A percentile compares a stretch with the other conserved stretches of the same genome.
Conservation (phyloP, 2,797 vertebrate species). For the Ptychadena robeensis region DNA sequence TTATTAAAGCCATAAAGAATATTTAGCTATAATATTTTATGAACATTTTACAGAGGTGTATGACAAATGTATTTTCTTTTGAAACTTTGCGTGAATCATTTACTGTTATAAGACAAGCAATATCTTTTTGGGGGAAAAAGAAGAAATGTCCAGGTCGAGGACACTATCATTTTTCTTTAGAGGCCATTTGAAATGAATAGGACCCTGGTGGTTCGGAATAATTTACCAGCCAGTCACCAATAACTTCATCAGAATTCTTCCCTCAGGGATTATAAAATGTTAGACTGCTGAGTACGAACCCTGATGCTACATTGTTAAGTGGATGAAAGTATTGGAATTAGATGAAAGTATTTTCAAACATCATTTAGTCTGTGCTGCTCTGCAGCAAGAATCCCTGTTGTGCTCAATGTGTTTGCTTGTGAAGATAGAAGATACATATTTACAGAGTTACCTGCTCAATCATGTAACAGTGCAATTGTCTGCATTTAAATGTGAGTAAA, state of each 20-base stretch:
- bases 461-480: conserved; percentile 46
- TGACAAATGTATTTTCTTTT: conserved; percentile 51
- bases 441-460: conserved; percentile 64
- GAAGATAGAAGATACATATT: conserved; percentile 63
- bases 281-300: conserved; percentile 70
- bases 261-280: conserved; percentile 69
- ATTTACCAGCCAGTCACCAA: conserved; percentile 68
- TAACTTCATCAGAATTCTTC: conserved; percentile 75
- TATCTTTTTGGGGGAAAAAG: conserved; percentile 28
- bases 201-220: conserved; percentile 64
- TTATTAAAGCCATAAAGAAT: too few species aligned
- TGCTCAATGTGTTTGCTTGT: conserved; percentile 72
- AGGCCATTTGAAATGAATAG: conserved; percentile 79
- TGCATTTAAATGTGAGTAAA: conserved; percentile 63
- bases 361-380: conserved; percentile 76
- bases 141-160: conserved; percentile 41
- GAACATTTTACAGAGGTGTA: conserved; percentile 49
- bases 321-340: conserved; percentile 82
- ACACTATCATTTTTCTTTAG: conserved; percentile 70
- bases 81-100: conserved; percentile 50
- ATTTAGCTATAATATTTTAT: not conserved
- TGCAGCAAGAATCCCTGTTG: conserved; percentile 65
- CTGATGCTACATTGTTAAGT: conserved; percentile 77
- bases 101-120: conserved; percentile 56
- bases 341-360: conserved; percentile 82